Base-by-base conservation (phyloP, 2,113 vertebrate genomes). In the Mastomys coucha region DNA sequence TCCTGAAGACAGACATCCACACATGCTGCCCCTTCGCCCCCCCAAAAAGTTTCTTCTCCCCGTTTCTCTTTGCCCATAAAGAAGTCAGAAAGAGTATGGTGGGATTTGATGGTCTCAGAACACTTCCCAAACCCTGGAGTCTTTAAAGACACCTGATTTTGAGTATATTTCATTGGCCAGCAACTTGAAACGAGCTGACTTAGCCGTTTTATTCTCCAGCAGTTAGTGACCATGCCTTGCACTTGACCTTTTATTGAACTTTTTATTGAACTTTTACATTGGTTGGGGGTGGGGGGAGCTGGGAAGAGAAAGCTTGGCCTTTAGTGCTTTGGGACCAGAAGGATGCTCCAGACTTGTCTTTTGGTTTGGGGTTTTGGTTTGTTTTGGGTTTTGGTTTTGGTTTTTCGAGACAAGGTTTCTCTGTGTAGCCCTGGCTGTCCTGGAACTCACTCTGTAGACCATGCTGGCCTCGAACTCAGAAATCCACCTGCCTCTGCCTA, bases 61-160 rank as follows among this genome's bases (percentile, higher is more conserved):
- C 70, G 26, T 95, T 84, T 96, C 77, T 86, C 77, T 90, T 89
- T 90, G 22, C 20, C 78, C 45, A 58, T 69, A 67, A 89, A 88
- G 53, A 94, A 82, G n/a, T 12, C 20, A 88, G n/a, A 39, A 81
- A 86, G 69, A 94, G 91, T 42, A 88, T 85, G 24, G 33, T 67
- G 20, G 67, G 4, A 56, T 1, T 93, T 86, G n/a, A 65, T 73
- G 24, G 49, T 56, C 80, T 89, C 76, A 33, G 65, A 88, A 94
- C 2, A 86, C 58, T 89, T 95, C 93, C 88, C 63, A 67, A 39
- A 70, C n/a, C 17, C 19, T 88, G 51, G 92, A 91, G n/a, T 65
- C 42, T 39, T 82, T 85, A 56, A 91, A 51, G 26, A 84, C 86
- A 73, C 16, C 42, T 85, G 26, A 65, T 78, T 81, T 93, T 69